Conservation (phyloP, 2,113 vertebrate species). For the Petaurus breviceps region DNA sequence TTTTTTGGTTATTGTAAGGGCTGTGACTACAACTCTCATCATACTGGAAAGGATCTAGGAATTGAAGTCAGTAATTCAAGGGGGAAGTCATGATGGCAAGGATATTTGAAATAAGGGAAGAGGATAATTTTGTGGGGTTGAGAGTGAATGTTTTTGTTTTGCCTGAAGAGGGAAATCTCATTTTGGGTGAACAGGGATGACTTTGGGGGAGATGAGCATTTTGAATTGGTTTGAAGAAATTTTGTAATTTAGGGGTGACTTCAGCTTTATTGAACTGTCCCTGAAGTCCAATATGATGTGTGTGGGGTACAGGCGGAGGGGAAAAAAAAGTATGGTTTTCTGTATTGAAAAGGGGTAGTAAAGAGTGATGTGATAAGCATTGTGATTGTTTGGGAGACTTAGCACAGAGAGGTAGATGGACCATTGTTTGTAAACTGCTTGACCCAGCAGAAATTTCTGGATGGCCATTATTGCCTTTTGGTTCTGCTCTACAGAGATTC, state of each 20-base stretch:
- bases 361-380: not conserved
- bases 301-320: not conserved
- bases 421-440: not conserved
- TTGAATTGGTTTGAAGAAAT: not conserved
- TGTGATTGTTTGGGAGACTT: not conserved
- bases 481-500: not conserved
- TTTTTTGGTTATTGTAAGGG: not conserved
- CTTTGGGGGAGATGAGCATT: not conserved
- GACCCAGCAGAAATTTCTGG: not conserved
- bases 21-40: not conserved
- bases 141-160: slow-evolving; percentile 6
- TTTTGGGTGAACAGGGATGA: slow-evolving; percentile 1
- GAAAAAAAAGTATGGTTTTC: not conserved
- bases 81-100: not conserved
- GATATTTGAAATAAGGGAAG: not conserved
- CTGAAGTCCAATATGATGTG: not conserved
- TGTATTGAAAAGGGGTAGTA: not conserved
- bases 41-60: not conserved
- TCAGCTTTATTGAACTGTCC: not conserved
- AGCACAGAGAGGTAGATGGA: not conserved
- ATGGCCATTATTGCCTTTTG: not conserved
- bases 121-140: not conserved
- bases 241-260: slow-evolving; percentile 17
- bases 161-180: slow-evolving; percentile 29
- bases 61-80: not conserved